These are phyloP conservation scores for Ectropis crepuscularia DNA, from an alignment of 2,888 invertebrate species.

Conservation along the genomic window DNA sequence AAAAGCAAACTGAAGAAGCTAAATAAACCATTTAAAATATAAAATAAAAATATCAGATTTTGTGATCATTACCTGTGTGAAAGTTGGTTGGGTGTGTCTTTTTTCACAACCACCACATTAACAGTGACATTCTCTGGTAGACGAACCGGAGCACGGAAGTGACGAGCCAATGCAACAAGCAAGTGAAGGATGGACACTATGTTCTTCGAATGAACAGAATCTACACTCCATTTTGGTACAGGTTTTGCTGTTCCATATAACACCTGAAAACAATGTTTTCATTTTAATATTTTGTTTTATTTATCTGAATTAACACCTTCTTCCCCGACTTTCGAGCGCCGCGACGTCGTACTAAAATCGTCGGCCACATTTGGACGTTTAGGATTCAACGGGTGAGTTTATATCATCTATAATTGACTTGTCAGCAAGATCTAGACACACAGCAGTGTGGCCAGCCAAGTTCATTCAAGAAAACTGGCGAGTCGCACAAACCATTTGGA, in stretches of 20 bases:
- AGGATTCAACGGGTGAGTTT: too few species aligned
- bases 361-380: too few species aligned
- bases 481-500: too few species aligned
- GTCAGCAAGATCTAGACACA: too few species aligned
- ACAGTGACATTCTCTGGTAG: conserved; percentile 98
- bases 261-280: conserved; percentile 13
- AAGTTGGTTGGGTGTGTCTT: conserved; percentile 87
- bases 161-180: conserved; percentile 95
- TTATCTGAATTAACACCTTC: too few species aligned
- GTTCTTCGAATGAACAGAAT: conserved; percentile 98
- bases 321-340: too few species aligned
- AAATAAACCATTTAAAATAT: too few species aligned
- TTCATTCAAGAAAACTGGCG: too few species aligned
- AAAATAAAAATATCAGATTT: neutral
- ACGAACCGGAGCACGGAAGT: conserved; percentile 97
- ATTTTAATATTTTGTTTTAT: neutral
- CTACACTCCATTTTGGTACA: conserved; percentile 97
- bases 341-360: too few species aligned
- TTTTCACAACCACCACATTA: conserved; percentile 96
- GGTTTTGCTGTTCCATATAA: conserved; percentile 90
- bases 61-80: conserved; percentile 82
- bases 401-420: too few species aligned
- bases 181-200: conserved; percentile 97
- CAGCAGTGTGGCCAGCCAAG: too few species aligned
- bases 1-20: too few species aligned